Base-by-base conservation (phyloP, 2,888 invertebrate species). In the Drosophila anomelani region DNA sequence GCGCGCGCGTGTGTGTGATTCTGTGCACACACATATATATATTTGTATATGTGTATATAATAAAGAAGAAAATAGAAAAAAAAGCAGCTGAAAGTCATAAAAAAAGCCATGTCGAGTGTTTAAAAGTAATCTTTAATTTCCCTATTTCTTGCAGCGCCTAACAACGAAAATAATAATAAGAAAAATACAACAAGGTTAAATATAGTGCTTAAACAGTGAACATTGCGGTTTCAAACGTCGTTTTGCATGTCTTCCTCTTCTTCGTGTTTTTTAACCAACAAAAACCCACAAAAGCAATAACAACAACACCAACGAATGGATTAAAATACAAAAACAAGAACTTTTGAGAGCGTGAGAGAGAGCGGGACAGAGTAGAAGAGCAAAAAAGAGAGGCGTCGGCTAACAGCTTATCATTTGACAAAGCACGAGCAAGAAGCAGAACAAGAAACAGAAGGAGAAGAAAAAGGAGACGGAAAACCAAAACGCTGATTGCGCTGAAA, bases 171-270 rank as follows among this genome's bases (percentile, higher is more conserved):
- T 57, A 23, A 58, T 41, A 61, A 57, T 53, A 53, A 36, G 51
- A 32, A 15, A 55, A 29, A 32, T 67, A 62, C 67, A 67, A 62
- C 70, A 77, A 75, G 60, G 61, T 57, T 44, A 76, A 62, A 62
- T 38, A 46, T 69, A 77, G 66, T 81, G 66, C 57, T 46, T 56
- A 68, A 38, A 66, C 64, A 67, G 67, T 76, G 69, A 82, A 63
- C 75, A 53, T 15, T 83, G 78, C 83, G 85, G 81, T 82, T 85
- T 85, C 85, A 77, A 70, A 56, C 46, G 64, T 38, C 55, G 58
- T 53, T 66, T 67, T 71, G 70, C 69, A 77, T 58, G 82, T 78
- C 78, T 78, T 82, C 76, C 80, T 68, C 57, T 62, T 57, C 61
- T 26, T 34, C 34, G 60, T 44, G 63, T 47, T 55, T 56, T 46